These are phyloP conservation scores for Drosophila sp. DNA, from an alignment of 1,140 invertebrate genomes.

Conservation along the genomic window DNA sequence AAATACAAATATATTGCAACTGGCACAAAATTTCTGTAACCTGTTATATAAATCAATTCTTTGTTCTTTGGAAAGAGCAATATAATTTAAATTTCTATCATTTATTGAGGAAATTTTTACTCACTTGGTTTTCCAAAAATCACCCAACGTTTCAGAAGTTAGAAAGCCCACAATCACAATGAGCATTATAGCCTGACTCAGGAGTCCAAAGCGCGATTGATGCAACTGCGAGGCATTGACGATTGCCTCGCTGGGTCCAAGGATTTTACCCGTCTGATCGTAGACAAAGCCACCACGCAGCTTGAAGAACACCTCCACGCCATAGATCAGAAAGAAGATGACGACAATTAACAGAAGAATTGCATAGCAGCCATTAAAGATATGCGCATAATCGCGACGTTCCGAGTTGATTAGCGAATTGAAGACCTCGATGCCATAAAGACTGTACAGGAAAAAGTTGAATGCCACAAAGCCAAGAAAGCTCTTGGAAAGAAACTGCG, in stretches of 20 bases:
- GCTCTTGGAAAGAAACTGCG: constrained; percentile 96
- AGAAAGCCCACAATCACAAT: constrained; percentile 95
- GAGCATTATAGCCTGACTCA: constrained; percentile 94
- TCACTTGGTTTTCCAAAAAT: constrained; percentile 96
- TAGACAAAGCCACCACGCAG: constrained; percentile 87
- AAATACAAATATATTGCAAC: too few relatives aligned
- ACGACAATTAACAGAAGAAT: constrained; percentile 95
- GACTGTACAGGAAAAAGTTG: constrained; percentile 94
- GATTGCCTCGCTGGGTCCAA: constrained; percentile 84
- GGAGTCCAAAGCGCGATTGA: constrained; percentile 93
- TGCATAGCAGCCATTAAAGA: constrained; percentile 97
- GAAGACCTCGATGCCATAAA: constrained; percentile 92
- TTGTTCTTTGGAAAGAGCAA: neutral
- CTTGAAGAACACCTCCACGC: constrained; percentile 97
- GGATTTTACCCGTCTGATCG: constrained; percentile 75
- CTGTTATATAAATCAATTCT: neutral
- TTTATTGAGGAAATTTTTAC: too few relatives aligned
- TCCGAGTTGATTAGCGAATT: constrained; percentile 75
- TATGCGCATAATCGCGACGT: constrained; percentile 86
- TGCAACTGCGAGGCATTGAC: constrained; percentile 95
- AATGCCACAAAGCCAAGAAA: constrained; percentile 96
- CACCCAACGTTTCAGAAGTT: constrained; percentile 94
- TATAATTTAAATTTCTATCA: too few relatives aligned
- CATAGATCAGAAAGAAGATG: constrained; percentile 97
- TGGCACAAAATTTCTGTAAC: constrained; percentile 12